Percentiles rank a stretch among this genome's conserved stretches.
phyloP scores from a whole-genome alignment of 2,113 vertebrate species.

The Grus americana region DNA sequence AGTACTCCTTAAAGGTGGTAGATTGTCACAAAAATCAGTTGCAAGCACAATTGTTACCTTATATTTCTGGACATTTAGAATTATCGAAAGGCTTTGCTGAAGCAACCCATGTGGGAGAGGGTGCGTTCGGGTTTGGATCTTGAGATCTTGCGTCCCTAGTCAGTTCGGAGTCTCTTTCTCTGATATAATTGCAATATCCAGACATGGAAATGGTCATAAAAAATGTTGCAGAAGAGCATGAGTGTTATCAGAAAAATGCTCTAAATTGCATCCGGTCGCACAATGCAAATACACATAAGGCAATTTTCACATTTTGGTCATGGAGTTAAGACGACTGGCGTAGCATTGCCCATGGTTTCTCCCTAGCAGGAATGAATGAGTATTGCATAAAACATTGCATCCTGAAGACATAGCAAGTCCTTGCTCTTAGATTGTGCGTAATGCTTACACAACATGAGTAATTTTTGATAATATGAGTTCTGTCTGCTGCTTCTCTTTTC shows the following conservation, averaged over 20 bases:
- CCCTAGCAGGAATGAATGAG: not conserved
- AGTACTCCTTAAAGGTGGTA: not conserved
- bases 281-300: not conserved
- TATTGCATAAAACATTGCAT: not conserved
- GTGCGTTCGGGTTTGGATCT: not conserved
- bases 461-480: not conserved
- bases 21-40: not conserved
- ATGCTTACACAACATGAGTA: not conserved
- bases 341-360: not conserved
- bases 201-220: not conserved
- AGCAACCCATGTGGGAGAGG: not conserved
- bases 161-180: not conserved
- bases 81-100: not conserved
- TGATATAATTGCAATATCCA: not conserved
- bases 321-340: not conserved
- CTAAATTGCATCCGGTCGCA: not conserved
- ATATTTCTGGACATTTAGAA: not conserved
- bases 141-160: not conserved
- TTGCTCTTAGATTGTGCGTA: not conserved
- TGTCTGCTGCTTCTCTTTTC: not conserved
- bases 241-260: not conserved
- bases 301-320: not conserved
- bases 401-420: not conserved
- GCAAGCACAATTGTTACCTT: not conserved
- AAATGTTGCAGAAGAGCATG: not conserved